A percentile compares a stretch with the other conserved stretches of the same genome.
These are phyloP conservation scores for Zaprionus bogoriensis DNA, from an alignment of 2,888 invertebrate genomes.

Conservation along the genomic window DNA sequence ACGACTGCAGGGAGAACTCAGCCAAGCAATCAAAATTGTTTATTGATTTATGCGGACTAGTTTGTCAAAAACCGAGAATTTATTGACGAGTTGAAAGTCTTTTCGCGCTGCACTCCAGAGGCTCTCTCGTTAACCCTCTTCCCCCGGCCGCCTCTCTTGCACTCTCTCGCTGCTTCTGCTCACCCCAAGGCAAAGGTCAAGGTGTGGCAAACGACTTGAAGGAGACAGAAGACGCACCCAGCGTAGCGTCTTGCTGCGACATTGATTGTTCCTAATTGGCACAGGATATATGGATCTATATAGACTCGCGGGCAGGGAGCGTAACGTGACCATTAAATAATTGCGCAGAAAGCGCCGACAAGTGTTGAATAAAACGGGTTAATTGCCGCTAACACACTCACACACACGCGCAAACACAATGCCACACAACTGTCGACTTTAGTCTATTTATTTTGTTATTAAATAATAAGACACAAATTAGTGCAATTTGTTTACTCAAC, in stretches of 20 bases:
- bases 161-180: no score
- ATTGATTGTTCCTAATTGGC: constrained; percentile 63
- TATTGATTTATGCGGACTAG: constrained; percentile 44
- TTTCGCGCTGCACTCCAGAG: no score
- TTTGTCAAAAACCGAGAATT: constrained; percentile 19
- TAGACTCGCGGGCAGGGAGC: constrained; percentile 14
- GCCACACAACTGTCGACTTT: constrained; percentile 43
- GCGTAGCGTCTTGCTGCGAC: constrained; percentile 25
- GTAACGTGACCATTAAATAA: constrained; percentile 49
- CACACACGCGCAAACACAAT: background rate
- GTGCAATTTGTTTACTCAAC: constrained; percentile 67
- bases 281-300: constrained; percentile 18
- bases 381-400: constrained; percentile 34
- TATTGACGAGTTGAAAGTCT: background rate
- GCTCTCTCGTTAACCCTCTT: background rate
- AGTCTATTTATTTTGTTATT: constrained; percentile 73
- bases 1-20: constrained; percentile 2
- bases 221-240: background rate
- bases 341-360: constrained; percentile 48
- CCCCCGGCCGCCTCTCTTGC: no score
- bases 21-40: constrained; percentile 10
- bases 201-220: constrained; percentile 29
- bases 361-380: constrained; percentile 52
- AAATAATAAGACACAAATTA: constrained; percentile 76
- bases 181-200: constrained; percentile 51